Conservation (phyloP, 2,888 invertebrate species). For the Scaptomyza reducta region DNA sequence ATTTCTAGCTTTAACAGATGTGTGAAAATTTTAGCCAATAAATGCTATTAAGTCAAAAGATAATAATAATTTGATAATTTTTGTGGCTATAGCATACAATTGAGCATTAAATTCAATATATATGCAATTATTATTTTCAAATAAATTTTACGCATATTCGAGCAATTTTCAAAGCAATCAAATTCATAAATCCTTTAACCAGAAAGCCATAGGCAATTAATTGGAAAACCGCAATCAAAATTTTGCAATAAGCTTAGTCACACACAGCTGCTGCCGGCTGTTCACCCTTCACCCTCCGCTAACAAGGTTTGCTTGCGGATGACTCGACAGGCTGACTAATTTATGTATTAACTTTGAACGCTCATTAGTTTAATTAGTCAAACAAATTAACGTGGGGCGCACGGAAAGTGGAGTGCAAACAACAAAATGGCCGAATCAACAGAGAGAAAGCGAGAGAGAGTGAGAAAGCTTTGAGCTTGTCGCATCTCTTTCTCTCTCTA, state of each 20-base stretch:
- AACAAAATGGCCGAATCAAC: constrained; percentile 77
- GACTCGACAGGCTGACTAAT: constrained; percentile 62
- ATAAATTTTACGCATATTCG: constrained; percentile 1
- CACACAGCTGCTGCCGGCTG: constrained; percentile 20
- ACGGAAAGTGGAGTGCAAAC: constrained; percentile 75
- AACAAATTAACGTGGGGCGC: constrained; percentile 82
- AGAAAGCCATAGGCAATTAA: constrained; percentile 37
- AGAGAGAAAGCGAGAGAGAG: constrained; percentile 25
- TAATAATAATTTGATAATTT: neutral
- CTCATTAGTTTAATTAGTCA: constrained; percentile 84
- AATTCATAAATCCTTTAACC: constrained; percentile 26
- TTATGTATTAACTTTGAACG: constrained; percentile 83
- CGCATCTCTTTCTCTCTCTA: neutral
- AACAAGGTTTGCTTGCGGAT: neutral
- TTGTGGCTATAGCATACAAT: neutral
- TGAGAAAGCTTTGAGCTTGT: constrained; percentile 1
- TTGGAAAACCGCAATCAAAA: constrained; percentile 59
- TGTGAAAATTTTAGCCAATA: neutral
- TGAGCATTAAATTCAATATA: neutral
- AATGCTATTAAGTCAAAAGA: neutral
- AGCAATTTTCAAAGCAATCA: neutral
- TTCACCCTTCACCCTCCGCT: neutral
- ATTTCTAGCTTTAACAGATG: neutral
- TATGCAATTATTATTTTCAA: neutral
- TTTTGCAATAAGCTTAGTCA: constrained; percentile 47